Percentiles rank a stretch among this genome's conserved stretches.
Conservation (phyloP, 2,113 vertebrate species). For the Labeo catla region DNA sequence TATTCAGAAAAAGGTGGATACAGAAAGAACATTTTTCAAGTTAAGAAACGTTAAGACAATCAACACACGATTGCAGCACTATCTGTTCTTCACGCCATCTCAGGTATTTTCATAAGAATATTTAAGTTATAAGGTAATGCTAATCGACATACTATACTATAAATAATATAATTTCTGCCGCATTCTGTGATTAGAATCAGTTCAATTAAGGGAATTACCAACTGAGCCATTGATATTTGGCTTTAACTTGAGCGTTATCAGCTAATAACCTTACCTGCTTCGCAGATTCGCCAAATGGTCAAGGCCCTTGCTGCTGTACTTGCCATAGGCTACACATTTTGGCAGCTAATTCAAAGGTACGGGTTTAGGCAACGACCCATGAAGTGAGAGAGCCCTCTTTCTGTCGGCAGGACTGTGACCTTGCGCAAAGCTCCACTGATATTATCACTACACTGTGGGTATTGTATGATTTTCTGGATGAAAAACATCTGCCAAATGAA, state of each 20-base stretch:
- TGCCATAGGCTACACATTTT: not conserved
- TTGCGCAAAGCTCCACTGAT: not conserved
- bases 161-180: too few species aligned
- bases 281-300: not conserved
- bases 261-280: not conserved
- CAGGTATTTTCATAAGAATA: too few species aligned
- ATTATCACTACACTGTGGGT: not conserved
- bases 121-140: too few species aligned
- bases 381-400: not conserved
- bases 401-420: not conserved
- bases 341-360: not conserved
- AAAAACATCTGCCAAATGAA: conserved; percentile 18
- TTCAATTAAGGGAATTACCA: too few species aligned
- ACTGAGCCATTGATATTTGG: too few species aligned
- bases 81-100: too few species aligned
- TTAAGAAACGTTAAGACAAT: too few species aligned
- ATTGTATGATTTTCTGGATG: not conserved
- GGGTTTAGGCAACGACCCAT: not conserved
- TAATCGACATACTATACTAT: too few species aligned
- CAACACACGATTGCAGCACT: too few species aligned
- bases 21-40: too few species aligned
- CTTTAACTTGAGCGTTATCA: not conserved
- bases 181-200: too few species aligned
- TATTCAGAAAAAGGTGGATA: too few species aligned
- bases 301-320: not conserved